Evolutionary conservation across 23 tunicate genomes (phyloP), one percentile per base, ranked within the genome.

Genomic region (Trididemnum miniatum): DNA sequence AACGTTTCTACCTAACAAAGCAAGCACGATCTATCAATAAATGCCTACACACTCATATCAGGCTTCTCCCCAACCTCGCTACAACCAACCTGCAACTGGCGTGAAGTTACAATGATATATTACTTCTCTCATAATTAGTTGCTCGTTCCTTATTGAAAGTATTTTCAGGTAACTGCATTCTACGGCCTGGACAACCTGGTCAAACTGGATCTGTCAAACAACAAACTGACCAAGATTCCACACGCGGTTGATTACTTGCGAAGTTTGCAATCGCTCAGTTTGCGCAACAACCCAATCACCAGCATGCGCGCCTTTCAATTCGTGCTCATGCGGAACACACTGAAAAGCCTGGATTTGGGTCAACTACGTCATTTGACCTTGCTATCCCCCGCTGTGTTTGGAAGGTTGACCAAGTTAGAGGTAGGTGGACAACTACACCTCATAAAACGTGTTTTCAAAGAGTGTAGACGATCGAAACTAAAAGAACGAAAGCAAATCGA

Each of bases 261-360:
- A 18, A 80, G 37, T 30, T 69, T 90, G 37, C 32, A 65, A 80
- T 51, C 69, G 0, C 69, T 90, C 30, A 59, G 31, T 1, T 71
- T 90, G 63, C 81, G 96, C 27, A 72, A 74, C 35, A 90, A 90
- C 59, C 96, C 96, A 1, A 90, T 90, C 72, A 65, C 84, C 15
- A 54, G 73, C 25, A 80, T 90, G 15, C 28, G 80, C 4, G 71
- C 82, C 18, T 90, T 71, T 59, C 79, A 85, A 27, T 90, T 90
- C 62, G 35, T 83, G 0, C 76, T 30, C 22, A 38, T 78, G 0
- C 67, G 82, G 34, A 38, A 20, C 37, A 64, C 89, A 20, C 77
- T 91, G 23, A 23, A 24, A 12, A 57, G 5, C 31, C 82, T 91
- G 12, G 97, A 91, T 39, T 32, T 91, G 18, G 87, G 97, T 24